Evolutionary conservation across 1,140 invertebrate species (phyloP), one percentile per base, ranked within the genome.

Genomic region (Ceratosolen fusciceps): DNA sequence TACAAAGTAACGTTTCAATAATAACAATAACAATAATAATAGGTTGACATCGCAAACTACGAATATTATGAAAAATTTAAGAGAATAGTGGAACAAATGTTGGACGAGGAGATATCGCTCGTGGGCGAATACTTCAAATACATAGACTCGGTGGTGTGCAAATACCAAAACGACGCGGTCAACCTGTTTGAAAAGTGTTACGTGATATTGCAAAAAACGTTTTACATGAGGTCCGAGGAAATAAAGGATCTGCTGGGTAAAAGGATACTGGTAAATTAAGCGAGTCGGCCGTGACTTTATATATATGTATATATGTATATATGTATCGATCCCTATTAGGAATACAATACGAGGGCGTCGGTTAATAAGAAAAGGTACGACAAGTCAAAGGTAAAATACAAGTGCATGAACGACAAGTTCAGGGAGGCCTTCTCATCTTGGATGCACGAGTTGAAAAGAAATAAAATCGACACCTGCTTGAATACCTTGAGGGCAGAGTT

Each of bases 331-430:
- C 43, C 16, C 47, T 76, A 73, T 74, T 67, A 83, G 80, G 73
- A 80, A 21, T 84, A 84, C 34, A 83, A 84, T 71, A 21, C 70
- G 62, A 72, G 31, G 12, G 29, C 58, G 43, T 75, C 81, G 47
- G 19, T 24, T 24, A 82, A 81, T 75, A 74, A 82, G 34, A 82
- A 79, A 52, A 71, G 56, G 8, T 82, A 82, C 43, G 82, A 79
- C 60, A 43, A 81, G n/a, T 58, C 80, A 10, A 74, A 75, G 31
- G 49, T 82, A n/a, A 43, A 79, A 34, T 68, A 82, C 39, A 31
- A 39, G 2, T 47, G 71, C 19, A n/a, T 34, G 10, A 29, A 24
- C 16, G 77, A 81, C 29, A 34, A n/a, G 1, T 68, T 24, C 1
- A 68, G 58, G 31, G n/a, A 70, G 56, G 58, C 54, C 34, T 79